A percentile compares a stretch with the other conserved stretches of the same genome.
Conservation (phyloP, 2,797 vertebrate genomes). For the Ibycter americanus region DNA sequence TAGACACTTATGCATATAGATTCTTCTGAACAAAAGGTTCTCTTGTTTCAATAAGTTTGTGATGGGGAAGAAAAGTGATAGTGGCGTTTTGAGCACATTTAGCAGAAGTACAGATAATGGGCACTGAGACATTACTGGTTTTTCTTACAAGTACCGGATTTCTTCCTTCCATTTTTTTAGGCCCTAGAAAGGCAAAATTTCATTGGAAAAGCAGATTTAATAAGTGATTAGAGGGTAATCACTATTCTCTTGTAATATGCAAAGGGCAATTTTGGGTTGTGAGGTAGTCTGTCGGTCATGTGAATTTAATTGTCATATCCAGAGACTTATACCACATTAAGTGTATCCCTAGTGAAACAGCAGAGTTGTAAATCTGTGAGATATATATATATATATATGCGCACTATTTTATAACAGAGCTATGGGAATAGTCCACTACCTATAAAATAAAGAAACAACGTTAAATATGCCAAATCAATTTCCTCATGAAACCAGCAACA, state of each 20-base stretch:
- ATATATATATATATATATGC: neutral
- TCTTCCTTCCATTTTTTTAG: neutral
- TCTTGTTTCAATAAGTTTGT: neutral
- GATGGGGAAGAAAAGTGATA: neutral
- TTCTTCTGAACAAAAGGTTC: neutral
- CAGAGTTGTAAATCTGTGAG: constrained; percentile 54
- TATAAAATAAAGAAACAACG: constrained; percentile 62
- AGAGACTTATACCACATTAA: constrained; percentile 70
- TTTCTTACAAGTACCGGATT: constrained; percentile 9
- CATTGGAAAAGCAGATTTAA: constrained; percentile 53
- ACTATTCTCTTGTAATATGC: constrained; percentile 42
- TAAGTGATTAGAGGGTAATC: constrained; percentile 48
- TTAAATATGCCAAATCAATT: constrained; percentile 71
- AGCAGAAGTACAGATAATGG: neutral
- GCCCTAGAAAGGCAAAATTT: neutral
- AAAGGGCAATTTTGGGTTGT: constrained; percentile 60
- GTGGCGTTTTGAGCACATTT: neutral
- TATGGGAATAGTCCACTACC: constrained; percentile 61
- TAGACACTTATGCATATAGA: neutral
- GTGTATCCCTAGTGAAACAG: constrained; percentile 56
- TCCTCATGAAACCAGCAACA: constrained; percentile 58
- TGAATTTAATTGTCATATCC: constrained; percentile 69
- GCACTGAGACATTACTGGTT: neutral
- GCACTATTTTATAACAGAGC: constrained; percentile 51
- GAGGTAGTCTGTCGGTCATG: constrained; percentile 64